These are phyloP conservation scores for Molothrus ater DNA, from an alignment of 2,797 vertebrate species.

Conservation along the genomic window DNA sequence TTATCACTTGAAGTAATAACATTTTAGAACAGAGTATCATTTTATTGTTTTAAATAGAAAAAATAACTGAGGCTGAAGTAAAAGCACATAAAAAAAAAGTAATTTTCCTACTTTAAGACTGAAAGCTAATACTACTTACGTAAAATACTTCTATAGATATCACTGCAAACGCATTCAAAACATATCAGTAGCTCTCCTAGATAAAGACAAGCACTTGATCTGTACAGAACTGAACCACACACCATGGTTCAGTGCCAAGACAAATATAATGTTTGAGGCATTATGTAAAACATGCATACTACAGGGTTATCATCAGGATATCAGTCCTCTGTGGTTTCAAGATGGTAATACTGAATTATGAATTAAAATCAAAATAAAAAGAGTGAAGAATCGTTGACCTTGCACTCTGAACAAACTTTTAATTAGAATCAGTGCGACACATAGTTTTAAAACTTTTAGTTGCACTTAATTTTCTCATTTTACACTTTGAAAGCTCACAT, in stretches of 20 bases:
- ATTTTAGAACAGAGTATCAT: background rate
- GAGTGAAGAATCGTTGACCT: background rate
- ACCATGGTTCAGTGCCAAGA: background rate
- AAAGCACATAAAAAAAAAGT: background rate
- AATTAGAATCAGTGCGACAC: background rate
- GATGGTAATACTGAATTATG: background rate
- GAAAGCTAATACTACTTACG: background rate
- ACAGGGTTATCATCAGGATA: background rate
- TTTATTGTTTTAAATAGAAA: background rate
- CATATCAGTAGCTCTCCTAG: background rate
- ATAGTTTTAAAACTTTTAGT: background rate
- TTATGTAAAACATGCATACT: background rate
- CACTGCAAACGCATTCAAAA: background rate
- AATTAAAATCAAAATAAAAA: constrained; percentile 31
- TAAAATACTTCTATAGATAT: background rate
- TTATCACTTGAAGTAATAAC: background rate
- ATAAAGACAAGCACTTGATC: background rate
- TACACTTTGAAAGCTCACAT: background rate
- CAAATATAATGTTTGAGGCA: background rate
- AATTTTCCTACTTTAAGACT: background rate
- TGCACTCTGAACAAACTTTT: background rate
- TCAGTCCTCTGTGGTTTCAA: background rate
- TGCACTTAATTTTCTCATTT: background rate
- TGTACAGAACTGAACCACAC: background rate
- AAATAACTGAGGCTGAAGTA: background rate